Evolutionary conservation across 37 sponge, comb jelly and placozoan species (phyloP).

Genomic region (Geodia barretti): DNA sequence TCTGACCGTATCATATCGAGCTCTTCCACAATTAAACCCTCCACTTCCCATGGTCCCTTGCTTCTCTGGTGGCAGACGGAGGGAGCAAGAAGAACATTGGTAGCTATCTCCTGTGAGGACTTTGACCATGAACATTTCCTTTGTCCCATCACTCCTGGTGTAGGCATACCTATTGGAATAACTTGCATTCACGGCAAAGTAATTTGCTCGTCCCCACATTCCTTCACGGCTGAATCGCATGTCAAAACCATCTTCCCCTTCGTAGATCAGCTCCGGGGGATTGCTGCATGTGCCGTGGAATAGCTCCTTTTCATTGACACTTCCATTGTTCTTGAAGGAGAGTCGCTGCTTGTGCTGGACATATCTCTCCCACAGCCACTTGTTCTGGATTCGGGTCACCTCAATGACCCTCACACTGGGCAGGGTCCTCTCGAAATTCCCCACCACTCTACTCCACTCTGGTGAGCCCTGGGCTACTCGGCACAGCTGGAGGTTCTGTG

Average conservation of each 20-base stretch:
- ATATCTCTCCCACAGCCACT: constrained; percentile 73
- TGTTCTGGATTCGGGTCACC: constrained; percentile 74
- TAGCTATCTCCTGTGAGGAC: constrained; percentile 78
- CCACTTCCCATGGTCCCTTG: too few species aligned
- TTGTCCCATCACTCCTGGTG: background rate
- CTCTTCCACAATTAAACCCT: too few species aligned
- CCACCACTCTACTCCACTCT: constrained; percentile 55
- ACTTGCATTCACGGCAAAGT: constrained; percentile 91
- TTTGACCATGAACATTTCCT: constrained; percentile 63
- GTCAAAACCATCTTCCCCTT: constrained; percentile 82
- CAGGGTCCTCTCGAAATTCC: constrained; percentile 58
- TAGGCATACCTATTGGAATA: constrained; percentile 79
- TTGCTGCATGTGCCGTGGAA: constrained; percentile 83
- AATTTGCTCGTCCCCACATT: constrained; percentile 87
- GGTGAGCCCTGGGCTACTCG: constrained; percentile 19
- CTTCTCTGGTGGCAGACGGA: constrained; percentile 80
- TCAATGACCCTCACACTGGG: constrained; percentile 3
- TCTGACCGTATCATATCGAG: constrained; percentile 80
- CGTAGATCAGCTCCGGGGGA: constrained; percentile 66
- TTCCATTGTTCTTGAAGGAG: constrained; percentile 58
- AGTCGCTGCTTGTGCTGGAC: constrained; percentile 47
- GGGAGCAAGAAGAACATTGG: constrained; percentile 38
- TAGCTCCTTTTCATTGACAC: constrained; percentile 65
- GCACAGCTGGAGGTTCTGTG: constrained; percentile 24
- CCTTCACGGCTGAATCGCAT: constrained; percentile 67